Evolutionary conservation across 2,888 invertebrate species (phyloP), one percentile per base, ranked within the genome.

Genomic region (Amblyteles armatorius): DNA sequence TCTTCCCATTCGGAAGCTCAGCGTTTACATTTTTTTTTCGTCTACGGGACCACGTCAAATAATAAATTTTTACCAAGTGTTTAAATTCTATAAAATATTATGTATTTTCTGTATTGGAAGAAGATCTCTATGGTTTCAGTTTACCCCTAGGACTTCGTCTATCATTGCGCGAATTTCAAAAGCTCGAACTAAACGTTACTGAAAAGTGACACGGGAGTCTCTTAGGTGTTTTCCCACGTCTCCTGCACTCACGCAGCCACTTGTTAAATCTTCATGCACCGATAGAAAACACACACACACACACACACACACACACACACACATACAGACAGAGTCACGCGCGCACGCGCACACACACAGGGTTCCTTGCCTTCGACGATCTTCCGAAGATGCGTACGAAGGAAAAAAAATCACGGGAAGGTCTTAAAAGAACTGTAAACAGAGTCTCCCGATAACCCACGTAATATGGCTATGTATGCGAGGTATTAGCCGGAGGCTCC

Each of bases 361-460:
- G 9, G 7, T 40, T 40, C 9, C 40, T 11, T 11, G 40, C 11
- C 22, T 55, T 55, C 55, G 55, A 22, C 22, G 19, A 19, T 55
- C 19, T 55, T 7, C 22, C 22, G 55, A 19, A 68, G 57, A 33
- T 67, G 63, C 67, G 36, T 19, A 57, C 50, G 55, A 50, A 36
- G 57, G 33, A 71, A 68, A 50, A 72, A 52, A 83, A 83, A 79
- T 86, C 74, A 81, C 86, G 80, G 52, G 44, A 36, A 74, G 74
- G 57, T 83, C 80, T 83, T 83, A 86, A 86, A 80, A 83, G 86
- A 65, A 74, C 74, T 63, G 79, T 73, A 85, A 85, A 85, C 85
- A 85, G 76, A 57, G 76, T 57, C 33, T 63, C 44, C 65, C 79
- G 85, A 82, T 82, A 85, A 82, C 63, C 79, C 76, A 69, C 72